Base-by-base conservation (phyloP, 1,140 invertebrate genomes). In the Brachionus rubens region DNA sequence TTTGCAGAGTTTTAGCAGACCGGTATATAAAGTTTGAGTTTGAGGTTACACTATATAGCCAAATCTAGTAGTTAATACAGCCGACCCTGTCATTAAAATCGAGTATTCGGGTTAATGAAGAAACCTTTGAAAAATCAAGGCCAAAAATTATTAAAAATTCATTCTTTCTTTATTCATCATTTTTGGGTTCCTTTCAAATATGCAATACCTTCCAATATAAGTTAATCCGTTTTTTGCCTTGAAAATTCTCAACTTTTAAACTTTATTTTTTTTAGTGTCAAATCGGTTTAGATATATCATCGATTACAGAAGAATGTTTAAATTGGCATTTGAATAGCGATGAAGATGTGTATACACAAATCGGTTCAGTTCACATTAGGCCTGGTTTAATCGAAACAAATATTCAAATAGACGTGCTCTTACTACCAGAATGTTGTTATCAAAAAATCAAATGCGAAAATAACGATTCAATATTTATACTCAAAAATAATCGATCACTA, bases 391-490 rank as follows among this genome's bases (percentile, higher is more conserved):
- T 59, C 36, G 54, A 59, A 16, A 59, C 54, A 12, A 36, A 33
- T 33, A 40, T 59, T 59, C 28, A 36, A 14, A 19, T 59, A n/a
- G 54, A 59, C 36, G 54, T 59, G n/a, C 7, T 65, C 2, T 9
- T 65, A 21, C 5, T 65, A 5, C 26, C 36, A 21, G 9, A 65
- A 43, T 65, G 59, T n/a, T 65, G 59, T 43, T 24, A 24, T 10
- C 33, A 65, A 65, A 65, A 65, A 65, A 1, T 65, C 0, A 24
- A 19, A 36, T 33, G 28, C 16, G 33, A 65, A 43, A 65, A 65
- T n/a, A 7, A 5, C 3, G 43, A 16, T 65, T 43, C 40, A 28
- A 36, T n/a, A n/a, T n/a, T 41, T 46, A 12, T 65, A 12, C 24
- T 65, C 19, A 16, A 24, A 2, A 43, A 65, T 21, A 43, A 65